These are phyloP conservation scores for Diuraphis noxia DNA, from an alignment of 1,140 invertebrate species.

Conservation along the genomic window DNA sequence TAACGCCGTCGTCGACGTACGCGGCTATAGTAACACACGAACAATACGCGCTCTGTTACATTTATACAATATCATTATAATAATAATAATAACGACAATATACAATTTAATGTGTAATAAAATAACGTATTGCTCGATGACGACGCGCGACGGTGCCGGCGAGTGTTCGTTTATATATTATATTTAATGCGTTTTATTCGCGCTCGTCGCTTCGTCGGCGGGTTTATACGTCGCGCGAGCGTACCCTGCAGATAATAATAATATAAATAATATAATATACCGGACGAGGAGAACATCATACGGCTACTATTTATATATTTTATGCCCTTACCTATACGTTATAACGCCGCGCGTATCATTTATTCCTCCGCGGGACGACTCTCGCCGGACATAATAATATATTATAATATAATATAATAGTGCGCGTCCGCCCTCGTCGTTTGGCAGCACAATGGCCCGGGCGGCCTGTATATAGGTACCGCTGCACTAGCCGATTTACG, in stretches of 20 bases:
- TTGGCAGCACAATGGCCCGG: conserved; percentile 1
- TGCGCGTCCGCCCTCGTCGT: not conserved
- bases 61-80: not conserved
- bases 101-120: not conserved
- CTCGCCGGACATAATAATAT: not conserved
- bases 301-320: not conserved
- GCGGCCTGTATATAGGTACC: not conserved
- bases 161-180: not conserved
- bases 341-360: not conserved
- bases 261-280: not conserved
- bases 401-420: not conserved
- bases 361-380: not conserved
- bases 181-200: not conserved
- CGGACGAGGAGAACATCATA: not conserved
- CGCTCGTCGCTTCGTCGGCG: too few relatives aligned
- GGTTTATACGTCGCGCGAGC: not conserved
- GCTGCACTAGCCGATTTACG: not conserved
- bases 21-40: not conserved
- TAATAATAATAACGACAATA: not conserved
- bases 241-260: not conserved
- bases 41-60: not conserved
- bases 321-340: not conserved
- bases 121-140: not conserved
- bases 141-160: not conserved
- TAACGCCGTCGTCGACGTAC: not conserved